phyloP scores from a whole-genome alignment of 2,888 invertebrate species.

The Prosapia bicincta region DNA sequence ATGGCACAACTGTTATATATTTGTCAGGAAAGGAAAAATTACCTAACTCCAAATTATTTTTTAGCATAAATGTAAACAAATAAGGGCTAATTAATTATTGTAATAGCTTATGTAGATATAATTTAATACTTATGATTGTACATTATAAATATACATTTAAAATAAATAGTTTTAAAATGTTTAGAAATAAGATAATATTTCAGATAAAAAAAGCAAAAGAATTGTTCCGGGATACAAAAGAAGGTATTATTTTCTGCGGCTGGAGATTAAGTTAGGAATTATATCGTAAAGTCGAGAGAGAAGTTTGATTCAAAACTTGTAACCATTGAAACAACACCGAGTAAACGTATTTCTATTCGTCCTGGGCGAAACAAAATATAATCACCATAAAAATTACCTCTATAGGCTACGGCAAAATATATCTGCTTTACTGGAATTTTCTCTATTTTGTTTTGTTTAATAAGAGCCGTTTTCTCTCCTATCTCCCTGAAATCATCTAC shows the following conservation, averaged over 20 bases:
- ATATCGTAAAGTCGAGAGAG: background rate
- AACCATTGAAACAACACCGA: background rate
- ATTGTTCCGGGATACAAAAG: too few species aligned
- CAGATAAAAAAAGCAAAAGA: too few species aligned
- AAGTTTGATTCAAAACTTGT: background rate
- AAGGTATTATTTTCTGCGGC: background rate
- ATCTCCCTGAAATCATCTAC: background rate
- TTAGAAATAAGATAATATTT: too few species aligned
- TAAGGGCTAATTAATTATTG: too few species aligned
- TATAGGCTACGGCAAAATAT: background rate
- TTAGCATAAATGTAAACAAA: too few species aligned
- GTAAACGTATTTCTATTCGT: background rate
- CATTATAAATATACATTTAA: too few species aligned
- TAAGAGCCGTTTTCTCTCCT: background rate
- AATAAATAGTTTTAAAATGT: too few species aligned
- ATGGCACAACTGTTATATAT: too few species aligned
- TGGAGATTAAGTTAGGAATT: background rate
- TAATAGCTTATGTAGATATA: too few species aligned
- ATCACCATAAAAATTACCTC: slow-evolving; percentile 2
- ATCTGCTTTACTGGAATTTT: background rate
- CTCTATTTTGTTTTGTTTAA: background rate
- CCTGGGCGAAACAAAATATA: background rate
- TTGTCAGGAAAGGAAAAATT: too few species aligned
- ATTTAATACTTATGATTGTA: too few species aligned
- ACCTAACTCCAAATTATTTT: too few species aligned